Base-by-base conservation (phyloP, 2,888 invertebrate genomes). In the Drosophila cracens region DNA sequence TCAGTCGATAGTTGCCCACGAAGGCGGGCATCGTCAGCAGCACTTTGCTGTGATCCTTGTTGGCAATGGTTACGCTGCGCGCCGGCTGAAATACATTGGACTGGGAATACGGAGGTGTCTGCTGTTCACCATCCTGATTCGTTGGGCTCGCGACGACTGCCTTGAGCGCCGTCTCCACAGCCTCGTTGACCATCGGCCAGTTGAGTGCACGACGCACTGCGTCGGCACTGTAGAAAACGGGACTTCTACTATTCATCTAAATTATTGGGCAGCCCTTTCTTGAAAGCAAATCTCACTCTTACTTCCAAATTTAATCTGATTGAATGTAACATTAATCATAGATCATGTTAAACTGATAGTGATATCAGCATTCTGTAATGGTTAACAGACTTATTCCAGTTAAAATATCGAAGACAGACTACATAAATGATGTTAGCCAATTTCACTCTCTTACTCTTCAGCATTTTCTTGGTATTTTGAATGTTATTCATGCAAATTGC, bases 21-120 rank as follows among this genome's bases (percentile, higher is more conserved):
- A 85, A 94, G 31, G 93, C 94, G 2, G 94, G 94, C 94, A 94
- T 94, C n/a, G 93, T 91, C 0, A 93, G 74, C 36, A 94, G 80
- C 27, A 94, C 40, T 18, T 91, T 75, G 54, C 90, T 71, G 0
- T n/a, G 33, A n/a, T 84, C 81, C 0, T 87, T 80, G 34, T 87
- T 71, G 4, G 83, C 68, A 10, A 73, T 40, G 0, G 93, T 93
- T 7, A 91, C 69, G 16, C 84, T 87, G 21, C 94, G 90, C 0
- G 90, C 64, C 34, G 93, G 92, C 78, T 94, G 94, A 52, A 83
- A 64, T 1, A 89, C 92, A 64, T 70, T 81, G 0, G 89, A 6
- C 1, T 21, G 29, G 40, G 34, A 34, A 52, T 8, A 1, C 0
- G 31, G 21, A 21, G 31, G 13, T 16, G 21, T 16, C 34, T 53